These are phyloP conservation scores for Apoderus coryli DNA, from an alignment of 2,888 invertebrate genomes.

Conservation along the genomic window DNA sequence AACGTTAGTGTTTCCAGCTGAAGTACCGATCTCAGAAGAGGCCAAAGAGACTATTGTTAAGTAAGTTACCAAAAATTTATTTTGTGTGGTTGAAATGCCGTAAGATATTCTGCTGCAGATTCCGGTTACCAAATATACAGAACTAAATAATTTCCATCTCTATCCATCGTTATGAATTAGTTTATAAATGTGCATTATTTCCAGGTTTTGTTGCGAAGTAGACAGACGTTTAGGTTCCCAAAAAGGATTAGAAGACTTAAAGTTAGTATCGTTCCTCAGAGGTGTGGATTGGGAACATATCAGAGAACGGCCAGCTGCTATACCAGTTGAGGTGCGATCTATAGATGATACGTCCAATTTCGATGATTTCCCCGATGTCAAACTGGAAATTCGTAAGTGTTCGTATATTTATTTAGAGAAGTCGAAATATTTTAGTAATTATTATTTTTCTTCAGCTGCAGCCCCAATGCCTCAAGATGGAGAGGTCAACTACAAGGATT, in stretches of 20 bases:
- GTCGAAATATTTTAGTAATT: too few species aligned
- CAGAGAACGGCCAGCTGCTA: slow-evolving; percentile 94
- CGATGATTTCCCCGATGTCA: slow-evolving; percentile 99
- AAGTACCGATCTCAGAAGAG: slow-evolving; percentile 97
- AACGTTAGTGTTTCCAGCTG: slow-evolving; percentile 95
- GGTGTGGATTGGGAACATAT: slow-evolving; percentile 99
- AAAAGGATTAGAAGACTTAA: slow-evolving; percentile 87
- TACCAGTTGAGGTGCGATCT: slow-evolving; percentile 92
- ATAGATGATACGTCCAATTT: slow-evolving; percentile 99
- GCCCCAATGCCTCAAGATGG: slow-evolving; percentile 82
- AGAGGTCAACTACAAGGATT: slow-evolving; percentile 89
- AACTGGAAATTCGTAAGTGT: slow-evolving; percentile 91
- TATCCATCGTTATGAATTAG: too few species aligned
- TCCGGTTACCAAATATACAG: too few species aligned
- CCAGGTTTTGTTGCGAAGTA: slow-evolving; percentile 90
- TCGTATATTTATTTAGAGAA: too few species aligned
- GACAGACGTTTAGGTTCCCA: slow-evolving; percentile 83
- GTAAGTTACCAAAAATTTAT: too few species aligned
- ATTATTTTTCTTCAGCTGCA: slow-evolving; percentile 46
- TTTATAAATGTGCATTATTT: too few species aligned
- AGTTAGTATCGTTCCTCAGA: slow-evolving; percentile 84
- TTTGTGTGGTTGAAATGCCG: too few species aligned
- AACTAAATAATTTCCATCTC: too few species aligned
- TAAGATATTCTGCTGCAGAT: too few species aligned
- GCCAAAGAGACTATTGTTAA: slow-evolving; percentile 82